Evolutionary conservation across 2,797 vertebrate species (phyloP).

Genomic region (Malurus leucopterus): DNA sequence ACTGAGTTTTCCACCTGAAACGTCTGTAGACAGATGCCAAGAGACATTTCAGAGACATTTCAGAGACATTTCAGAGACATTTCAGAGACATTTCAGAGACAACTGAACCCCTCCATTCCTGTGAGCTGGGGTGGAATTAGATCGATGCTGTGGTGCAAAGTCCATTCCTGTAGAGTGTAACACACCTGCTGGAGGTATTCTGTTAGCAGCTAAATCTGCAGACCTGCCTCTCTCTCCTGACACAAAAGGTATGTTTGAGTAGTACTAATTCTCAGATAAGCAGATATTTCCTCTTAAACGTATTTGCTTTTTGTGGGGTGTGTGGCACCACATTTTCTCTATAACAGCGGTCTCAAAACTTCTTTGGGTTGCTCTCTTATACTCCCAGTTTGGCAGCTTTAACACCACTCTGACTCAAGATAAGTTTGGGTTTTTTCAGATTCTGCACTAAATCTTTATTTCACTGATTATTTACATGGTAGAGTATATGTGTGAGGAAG

Average conservation of each 20-base stretch:
- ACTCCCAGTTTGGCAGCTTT: background rate
- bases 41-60: background rate
- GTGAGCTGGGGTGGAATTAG: background rate
- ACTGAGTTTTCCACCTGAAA: background rate
- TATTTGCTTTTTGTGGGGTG: background rate
- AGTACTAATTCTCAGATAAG: background rate
- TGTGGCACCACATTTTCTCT: background rate
- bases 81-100: background rate
- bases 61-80: background rate
- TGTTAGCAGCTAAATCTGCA: background rate
- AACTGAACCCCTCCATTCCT: rapidly evolving
- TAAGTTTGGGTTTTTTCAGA: background rate
- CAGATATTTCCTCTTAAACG: background rate
- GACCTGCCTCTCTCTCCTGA: background rate
- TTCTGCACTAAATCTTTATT: background rate
- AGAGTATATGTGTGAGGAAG: background rate
- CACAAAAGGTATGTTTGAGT: background rate
- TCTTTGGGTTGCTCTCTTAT: background rate
- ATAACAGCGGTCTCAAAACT: background rate
- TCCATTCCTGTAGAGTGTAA: background rate
- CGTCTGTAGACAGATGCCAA: background rate
- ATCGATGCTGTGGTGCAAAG: background rate
- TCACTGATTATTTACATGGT: background rate
- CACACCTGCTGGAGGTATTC: background rate
- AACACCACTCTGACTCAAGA: background rate